Base-by-base conservation (phyloP, 2,888 invertebrate genomes). In the Suillia variegata region DNA sequence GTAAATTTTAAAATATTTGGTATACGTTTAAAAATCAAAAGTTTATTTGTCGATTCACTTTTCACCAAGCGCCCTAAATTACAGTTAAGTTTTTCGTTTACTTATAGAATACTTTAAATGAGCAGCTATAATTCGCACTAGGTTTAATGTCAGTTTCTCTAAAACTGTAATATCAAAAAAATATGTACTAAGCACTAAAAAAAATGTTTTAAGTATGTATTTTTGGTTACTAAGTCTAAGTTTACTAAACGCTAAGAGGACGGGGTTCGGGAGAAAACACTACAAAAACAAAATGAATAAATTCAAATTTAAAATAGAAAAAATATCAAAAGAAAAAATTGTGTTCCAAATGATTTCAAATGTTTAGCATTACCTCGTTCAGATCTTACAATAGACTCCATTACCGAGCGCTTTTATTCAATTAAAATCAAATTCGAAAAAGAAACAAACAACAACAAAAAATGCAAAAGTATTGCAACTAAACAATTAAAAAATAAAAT, bases 231-330 rank as follows among this genome's bases (percentile, higher is more conserved):
- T 38, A 38, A 13, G 4, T 38, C 26, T 26, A 26, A n/a, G n/a
- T n/a, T n/a, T n/a, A n/a, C n/a, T n/a, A n/a, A 31, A 8, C 31
- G 31, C 38, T 38, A 10, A 38, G 38, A n/a, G 38, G 38, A 13
- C n/a, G 3, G 31, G 38, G 38, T 38, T 38, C 12, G 38, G 38
- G n/a, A 10, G 38, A 13, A n/a, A 38, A 4, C n/a, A 38, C 38
- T 38, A 38, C 38, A 3, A n/a, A n/a, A 38, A 38, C 38, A 4
- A 38, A 26, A 38, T 10, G n/a, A 38, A 38, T 38, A 5, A 26
- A 38, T n/a, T 38, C 4, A 38, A 38, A 48, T 38, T n/a, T 65
- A 68, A 68, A 71, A 56, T 63, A 64, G 60, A 65, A 70, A 70
- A 69, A 65, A 69, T 63, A 70, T 72, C 67, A 73, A 72, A 6